These are phyloP conservation scores for Parnassius glacialis DNA, from an alignment of 2,888 invertebrate genomes.

Conservation along the genomic window DNA sequence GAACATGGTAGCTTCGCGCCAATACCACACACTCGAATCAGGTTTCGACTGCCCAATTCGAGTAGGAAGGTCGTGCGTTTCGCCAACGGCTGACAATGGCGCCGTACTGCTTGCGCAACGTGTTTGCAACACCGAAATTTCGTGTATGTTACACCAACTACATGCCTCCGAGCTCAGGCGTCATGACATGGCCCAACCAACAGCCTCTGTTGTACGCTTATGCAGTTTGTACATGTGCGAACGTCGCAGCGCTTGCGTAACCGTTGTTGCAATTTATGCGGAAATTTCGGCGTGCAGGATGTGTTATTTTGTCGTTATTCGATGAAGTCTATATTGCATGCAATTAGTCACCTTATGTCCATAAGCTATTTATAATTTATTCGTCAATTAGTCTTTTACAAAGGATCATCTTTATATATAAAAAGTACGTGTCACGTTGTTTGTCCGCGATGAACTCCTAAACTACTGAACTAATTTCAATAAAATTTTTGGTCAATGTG, in stretches of 20 bases:
- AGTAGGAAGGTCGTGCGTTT: constrained; percentile 75
- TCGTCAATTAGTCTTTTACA: neutral
- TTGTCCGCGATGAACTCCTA: no score
- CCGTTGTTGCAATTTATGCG: constrained; percentile 14
- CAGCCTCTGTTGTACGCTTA: constrained; percentile 15
- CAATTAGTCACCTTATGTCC: neutral
- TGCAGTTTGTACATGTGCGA: constrained; percentile 14
- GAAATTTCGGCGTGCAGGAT: constrained; percentile 6
- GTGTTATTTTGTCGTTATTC: neutral
- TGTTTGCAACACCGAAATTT: constrained; percentile 77
- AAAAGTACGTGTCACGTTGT: no score
- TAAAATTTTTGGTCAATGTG: no score
- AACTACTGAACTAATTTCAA: no score
- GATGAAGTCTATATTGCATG: neutral
- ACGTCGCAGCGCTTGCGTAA: constrained; percentile 22
- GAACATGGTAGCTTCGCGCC: constrained; percentile 11
- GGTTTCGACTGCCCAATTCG: constrained; percentile 72
- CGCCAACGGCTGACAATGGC: constrained; percentile 76
- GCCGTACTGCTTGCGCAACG: constrained; percentile 68
- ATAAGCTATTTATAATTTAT: neutral
- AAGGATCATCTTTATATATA: neutral
- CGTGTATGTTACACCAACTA: constrained; percentile 73
- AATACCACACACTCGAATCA: constrained; percentile 39
- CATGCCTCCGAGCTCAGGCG: constrained; percentile 34
- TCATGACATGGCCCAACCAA: constrained; percentile 6